Conservation (phyloP, 2,888 invertebrate genomes). For the Drosophila falleni region DNA sequence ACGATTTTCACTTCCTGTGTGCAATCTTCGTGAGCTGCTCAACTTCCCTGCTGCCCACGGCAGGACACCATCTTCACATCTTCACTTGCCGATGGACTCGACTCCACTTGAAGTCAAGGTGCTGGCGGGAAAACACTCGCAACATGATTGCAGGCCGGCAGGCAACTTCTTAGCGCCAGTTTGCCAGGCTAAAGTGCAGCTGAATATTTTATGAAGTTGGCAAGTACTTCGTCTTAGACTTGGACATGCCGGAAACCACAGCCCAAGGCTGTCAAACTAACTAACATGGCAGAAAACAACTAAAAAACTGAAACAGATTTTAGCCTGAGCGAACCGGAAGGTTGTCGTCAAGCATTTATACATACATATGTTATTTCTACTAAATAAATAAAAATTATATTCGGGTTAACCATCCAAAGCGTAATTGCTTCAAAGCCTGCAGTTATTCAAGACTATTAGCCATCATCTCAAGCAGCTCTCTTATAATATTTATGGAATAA, state of each 20-base stretch:
- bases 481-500: conserved; percentile 5
- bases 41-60: background rate
- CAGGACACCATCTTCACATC: conserved; percentile 12
- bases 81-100: conserved; percentile 24
- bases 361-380: conserved; percentile 42
- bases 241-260: conserved; percentile 47
- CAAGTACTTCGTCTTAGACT: conserved; percentile 71
- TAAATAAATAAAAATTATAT: conserved; percentile 57
- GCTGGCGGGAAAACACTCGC: conserved; percentile 64
- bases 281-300: conserved; percentile 30
- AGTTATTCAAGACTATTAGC: background rate
- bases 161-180: conserved; percentile 76
- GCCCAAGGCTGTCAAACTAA: conserved; percentile 52
- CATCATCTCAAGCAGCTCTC: background rate
- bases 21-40: conserved; percentile 1
- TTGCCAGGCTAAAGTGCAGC: conserved; percentile 76
- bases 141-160: conserved; percentile 63
- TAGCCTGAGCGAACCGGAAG: conserved; percentile 30
- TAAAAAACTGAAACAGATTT: conserved; percentile 45
- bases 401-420: conserved; percentile 7
- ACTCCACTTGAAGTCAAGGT: conserved; percentile 57
- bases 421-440: conserved; percentile 20
- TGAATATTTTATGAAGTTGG: conserved; percentile 82
- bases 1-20: conserved; percentile 52
- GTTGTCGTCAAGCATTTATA: conserved; percentile 52